A percentile compares a stretch with the other conserved stretches of the same genome.
These are phyloP conservation scores for Cherax quadricarinatus DNA, from an alignment of 1,140 invertebrate genomes.

Conservation along the genomic window DNA sequence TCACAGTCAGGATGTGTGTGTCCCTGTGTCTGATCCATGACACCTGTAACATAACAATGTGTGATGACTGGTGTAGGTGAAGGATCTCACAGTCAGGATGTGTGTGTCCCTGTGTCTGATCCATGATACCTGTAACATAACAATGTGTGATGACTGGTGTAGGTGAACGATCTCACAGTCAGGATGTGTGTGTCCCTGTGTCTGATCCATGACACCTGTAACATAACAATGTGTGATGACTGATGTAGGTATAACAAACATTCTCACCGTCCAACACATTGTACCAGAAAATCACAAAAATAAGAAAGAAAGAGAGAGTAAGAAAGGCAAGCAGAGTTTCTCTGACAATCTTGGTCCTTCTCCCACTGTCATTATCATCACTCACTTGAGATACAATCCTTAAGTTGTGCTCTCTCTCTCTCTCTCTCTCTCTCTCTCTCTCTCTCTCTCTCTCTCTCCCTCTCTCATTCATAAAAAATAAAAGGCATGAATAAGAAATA, in stretches of 20 bases:
- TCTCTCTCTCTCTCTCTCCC: no score
- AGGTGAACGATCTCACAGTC: slow-evolving; percentile 85
- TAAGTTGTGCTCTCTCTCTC: not conserved
- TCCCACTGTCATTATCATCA: no score
- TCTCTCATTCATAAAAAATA: no score
- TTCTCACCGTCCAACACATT: no score
- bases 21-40: slow-evolving; percentile 77
- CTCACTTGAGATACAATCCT: not conserved
- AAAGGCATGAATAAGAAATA: no score
- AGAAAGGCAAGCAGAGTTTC: no score
- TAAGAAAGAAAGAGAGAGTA: no score
- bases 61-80: slow-evolving; percentile 87
- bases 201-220: slow-evolving; percentile 77
- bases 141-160: slow-evolving; percentile 83
- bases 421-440: not conserved
- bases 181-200: slow-evolving; percentile 76
- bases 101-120: slow-evolving; percentile 76
- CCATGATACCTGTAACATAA: slow-evolving; percentile 76
- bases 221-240: not conserved
- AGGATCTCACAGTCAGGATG: slow-evolving; percentile 82
- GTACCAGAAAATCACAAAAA: no score
- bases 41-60: slow-evolving; percentile 74
- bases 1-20: slow-evolving; percentile 80
- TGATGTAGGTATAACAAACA: no score
- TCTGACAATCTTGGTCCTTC: no score